Conservation (phyloP, 2,113 vertebrate genomes). For the Probosciger aterrimus region DNA sequence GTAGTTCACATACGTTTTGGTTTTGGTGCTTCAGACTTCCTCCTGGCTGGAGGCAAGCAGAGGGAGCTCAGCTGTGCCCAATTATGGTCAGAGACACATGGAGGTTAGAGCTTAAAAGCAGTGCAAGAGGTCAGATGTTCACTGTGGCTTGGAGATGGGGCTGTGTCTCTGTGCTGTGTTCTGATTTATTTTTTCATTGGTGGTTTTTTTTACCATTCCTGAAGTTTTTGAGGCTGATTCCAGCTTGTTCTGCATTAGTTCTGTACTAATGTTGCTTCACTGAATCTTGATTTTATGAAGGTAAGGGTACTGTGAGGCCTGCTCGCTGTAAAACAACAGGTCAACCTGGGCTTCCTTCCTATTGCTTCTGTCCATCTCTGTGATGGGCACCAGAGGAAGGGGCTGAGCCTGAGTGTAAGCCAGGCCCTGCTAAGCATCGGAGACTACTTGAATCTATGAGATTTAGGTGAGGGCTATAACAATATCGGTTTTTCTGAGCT, state of each 20-base stretch:
- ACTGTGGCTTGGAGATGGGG: neutral
- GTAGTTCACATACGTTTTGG: conserved; percentile 43
- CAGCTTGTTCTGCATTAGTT: accelerated
- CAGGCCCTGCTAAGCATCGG: neutral
- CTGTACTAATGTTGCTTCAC: accelerated
- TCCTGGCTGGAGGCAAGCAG: neutral
- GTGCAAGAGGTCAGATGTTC: neutral
- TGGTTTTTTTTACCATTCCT: neutral
- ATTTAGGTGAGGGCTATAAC: neutral
- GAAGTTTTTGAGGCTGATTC: neutral
- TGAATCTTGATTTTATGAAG: neutral
- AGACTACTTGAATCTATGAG: neutral
- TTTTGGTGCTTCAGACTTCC: neutral
- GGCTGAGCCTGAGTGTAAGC: neutral
- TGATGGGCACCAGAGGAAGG: neutral
- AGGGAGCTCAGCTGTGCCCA: conserved; percentile 24
- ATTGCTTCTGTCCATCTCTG: neutral
- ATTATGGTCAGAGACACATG: neutral
- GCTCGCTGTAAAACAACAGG: neutral
- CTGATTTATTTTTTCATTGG: neutral
- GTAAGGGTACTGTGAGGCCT: neutral
- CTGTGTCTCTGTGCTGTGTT: accelerated
- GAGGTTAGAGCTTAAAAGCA: neutral
- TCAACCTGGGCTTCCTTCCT: neutral
- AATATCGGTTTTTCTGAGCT: neutral